Base-by-base conservation (phyloP, 2,113 vertebrate genomes). In the Psammodynastes pulverulentus region DNA sequence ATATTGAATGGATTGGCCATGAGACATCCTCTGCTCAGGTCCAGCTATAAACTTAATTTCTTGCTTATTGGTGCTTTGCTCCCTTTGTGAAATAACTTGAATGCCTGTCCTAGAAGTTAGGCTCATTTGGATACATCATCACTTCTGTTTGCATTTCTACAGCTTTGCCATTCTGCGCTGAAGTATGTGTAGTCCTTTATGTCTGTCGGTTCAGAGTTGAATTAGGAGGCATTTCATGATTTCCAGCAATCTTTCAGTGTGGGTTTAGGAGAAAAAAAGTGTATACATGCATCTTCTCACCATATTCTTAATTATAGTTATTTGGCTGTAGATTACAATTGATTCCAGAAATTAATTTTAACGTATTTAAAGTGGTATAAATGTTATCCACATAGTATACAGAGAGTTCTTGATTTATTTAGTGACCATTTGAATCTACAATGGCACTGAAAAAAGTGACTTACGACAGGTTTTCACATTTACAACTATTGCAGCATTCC, bases 121-220 rank as follows among this genome's bases (percentile, higher is more conserved):
- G 12, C 19, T 48, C 89, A 43, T 39, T 86, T 48, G 24, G 52
- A 93, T 88, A 24, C 52, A 56, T 1, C 56, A 62, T 87, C 23
- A 2, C 79, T 67, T 67, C 29, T 29, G 13, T 67, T n/a, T 67
- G 29, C 34, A 67, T n/a, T n/a, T 67, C 62, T 34, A 34, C 5
- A 54, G 12, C 13, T 67, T 67, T 67, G 5, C 43, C 24, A 45
- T 45, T 72, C 88, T 92, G 58, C 29, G 29, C 48, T 92, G 5
- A 0, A 2, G n/a, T 48, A 26, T 6, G 48, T 6, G 23, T 39
- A 0, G 0, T 4, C 1, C 0, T 39, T 49, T 0, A 62, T 49
- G 91, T 58, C 0, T 0, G 0, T 12, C 34, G 17, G 39, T n/a
- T 21, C 46, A 86, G 48, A 56, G 87, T 43, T 21, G 45, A 17